Base-by-base conservation (phyloP, 2,888 invertebrate genomes). In the Chelonus formosanus region DNA sequence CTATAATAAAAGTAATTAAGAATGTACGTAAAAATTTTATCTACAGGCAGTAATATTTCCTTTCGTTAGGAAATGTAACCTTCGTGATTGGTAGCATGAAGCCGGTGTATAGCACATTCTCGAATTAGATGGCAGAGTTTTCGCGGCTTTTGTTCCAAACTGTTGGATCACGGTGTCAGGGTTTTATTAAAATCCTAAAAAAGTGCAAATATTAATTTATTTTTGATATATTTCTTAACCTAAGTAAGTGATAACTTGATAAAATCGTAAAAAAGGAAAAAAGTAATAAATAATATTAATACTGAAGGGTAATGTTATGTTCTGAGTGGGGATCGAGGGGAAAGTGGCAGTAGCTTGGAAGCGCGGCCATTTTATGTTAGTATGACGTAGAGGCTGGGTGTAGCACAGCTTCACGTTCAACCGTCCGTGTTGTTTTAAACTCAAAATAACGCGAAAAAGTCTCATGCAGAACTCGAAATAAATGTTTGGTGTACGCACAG, bases 361-460 rank as follows among this genome's bases (percentile, higher is more conserved):
- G 72, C 72, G 78, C 80, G 77, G 80, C 80, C 80, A 81, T 81
- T 80, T 81, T 81, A 80, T 81, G 75, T 78, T 79, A 78, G 78
- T 78, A 80, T 81, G 81, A 81, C 81, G 81, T 81, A 79, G 81
- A 78, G 78, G 78, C 79, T 80, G 80, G 81, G 81, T 81, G 81
- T 81, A 81, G 67, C 31, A 34, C 69, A 71, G 79, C 80, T 80
- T 79, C 74, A 74, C 76, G 77, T 77, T 79, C 52, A 78, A 80
- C 75, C 77, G 76, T 78, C 76, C 74, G 75, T 75, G 67, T 67
- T 75, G 75, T 36, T 65, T 69, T 57, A 53, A 47, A 53, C 60
- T 60, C 50, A 43, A 55, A 59, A 59, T 72, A 73, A 76, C 70
- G 75, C 74, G 73, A 76, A 68, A 72, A 72, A 73, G 70, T 74